These are phyloP conservation scores for Rhinolophus sinicus DNA, from an alignment of 2,113 vertebrate species.

Conservation along the genomic window DNA sequence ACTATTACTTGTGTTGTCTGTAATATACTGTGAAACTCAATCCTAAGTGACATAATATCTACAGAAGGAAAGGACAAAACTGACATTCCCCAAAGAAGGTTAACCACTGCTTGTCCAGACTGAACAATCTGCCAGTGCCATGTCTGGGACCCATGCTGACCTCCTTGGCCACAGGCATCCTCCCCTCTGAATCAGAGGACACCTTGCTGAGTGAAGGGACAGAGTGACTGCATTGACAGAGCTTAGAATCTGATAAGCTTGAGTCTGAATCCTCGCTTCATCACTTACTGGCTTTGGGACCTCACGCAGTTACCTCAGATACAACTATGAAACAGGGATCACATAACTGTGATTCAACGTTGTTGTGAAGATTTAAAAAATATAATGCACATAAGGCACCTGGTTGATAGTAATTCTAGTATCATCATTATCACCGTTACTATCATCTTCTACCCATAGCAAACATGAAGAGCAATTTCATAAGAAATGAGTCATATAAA, in stretches of 20 bases:
- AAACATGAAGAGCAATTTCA: not conserved
- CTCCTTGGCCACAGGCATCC: not conserved
- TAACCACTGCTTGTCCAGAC: not conserved
- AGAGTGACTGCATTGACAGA: not conserved
- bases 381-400: not conserved
- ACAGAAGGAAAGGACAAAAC: not conserved
- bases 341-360: not conserved
- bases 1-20: not conserved
- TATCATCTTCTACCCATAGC: not conserved
- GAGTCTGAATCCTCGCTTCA: not conserved
- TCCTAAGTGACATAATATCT: not conserved
- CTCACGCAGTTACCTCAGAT: not conserved
- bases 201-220: not conserved
- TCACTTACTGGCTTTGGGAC: not conserved
- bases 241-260: not conserved
- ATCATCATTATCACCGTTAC: not conserved
- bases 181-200: not conserved
- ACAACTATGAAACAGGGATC: not conserved
- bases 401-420: not conserved
- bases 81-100: too few species aligned
- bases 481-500: conserved; percentile 6
- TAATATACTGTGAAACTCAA: not conserved
- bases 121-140: not conserved
- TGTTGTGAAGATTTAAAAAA: not conserved
- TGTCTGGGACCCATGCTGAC: too few species aligned